A percentile compares a stretch with the other conserved stretches of the same genome.
These are phyloP conservation scores for Paracentrotus lividus DNA, from an alignment of 53 echinoderm and acorn worm species.

Conservation along the genomic window DNA sequence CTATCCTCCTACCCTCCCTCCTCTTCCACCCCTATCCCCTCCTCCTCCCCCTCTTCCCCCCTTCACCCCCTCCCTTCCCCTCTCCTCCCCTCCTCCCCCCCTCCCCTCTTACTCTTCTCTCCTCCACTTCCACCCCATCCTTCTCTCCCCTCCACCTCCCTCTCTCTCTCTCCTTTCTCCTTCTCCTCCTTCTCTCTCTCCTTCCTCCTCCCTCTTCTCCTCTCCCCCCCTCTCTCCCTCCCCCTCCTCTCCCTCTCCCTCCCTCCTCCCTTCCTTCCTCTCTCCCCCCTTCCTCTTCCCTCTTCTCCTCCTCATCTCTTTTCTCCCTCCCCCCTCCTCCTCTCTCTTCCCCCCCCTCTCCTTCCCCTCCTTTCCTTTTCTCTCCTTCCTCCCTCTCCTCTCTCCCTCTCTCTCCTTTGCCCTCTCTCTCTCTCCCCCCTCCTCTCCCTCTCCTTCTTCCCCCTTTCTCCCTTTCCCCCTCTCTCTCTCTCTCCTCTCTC, in stretches of 20 bases:
- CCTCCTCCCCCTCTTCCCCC: neutral
- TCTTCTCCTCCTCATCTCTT: neutral
- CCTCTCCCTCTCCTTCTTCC: neutral
- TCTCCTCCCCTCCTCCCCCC: neutral
- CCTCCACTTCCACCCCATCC: neutral
- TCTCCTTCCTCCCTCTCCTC: neutral
- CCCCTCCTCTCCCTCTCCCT: neutral
- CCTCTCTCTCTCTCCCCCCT: neutral
- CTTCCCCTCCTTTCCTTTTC: neutral
- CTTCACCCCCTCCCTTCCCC: neutral
- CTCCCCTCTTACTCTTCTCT: neutral
- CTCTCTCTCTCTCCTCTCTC: neutral
- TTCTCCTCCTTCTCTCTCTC: neutral
- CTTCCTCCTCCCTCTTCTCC: neutral
- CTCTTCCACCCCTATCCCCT: neutral
- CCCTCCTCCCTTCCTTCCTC: neutral
- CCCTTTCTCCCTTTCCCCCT: neutral
- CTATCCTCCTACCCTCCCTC: neutral
- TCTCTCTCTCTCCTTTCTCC: too few species aligned
- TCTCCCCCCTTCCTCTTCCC: neutral
- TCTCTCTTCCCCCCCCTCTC: neutral
- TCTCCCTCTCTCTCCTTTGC: neutral
- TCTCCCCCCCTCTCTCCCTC: neutral
- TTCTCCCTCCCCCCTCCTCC: neutral
- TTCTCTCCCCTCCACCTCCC: neutral